Base-by-base conservation (phyloP, 2,797 vertebrate genomes). In the Takifugu ocellatus region DNA sequence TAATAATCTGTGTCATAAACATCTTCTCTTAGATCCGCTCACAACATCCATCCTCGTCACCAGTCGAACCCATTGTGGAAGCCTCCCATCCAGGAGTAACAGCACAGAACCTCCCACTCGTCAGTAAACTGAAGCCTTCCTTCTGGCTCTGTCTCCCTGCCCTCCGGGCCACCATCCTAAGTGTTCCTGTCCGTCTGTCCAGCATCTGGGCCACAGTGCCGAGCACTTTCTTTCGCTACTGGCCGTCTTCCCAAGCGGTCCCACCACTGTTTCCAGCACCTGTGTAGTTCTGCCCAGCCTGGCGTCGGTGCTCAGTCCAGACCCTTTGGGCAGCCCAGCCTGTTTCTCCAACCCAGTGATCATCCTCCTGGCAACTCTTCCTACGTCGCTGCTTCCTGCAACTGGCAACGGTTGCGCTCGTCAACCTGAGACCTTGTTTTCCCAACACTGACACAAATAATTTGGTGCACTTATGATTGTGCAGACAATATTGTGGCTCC, bases 291-390 rank as follows among this genome's bases (percentile, higher is more conserved):
- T 68, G 51, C 47, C 61, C 51, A 70, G 73, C 66, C 73, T 74
- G 66, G 65, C 75, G 49, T 61, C 57, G 52, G 29, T 76, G 56
- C 61, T 70, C 61, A 73, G 50, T 25, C 68, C 36, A 69, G 62
- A 63, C 49, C 51, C 60, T 54, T 26, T 56, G 29, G 70, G 69
- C 48, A 43, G 50, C 67, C 63, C 59, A 72, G 61, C 50, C 66
- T 72, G 57, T 77, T 70, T 67, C 69, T 63, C 54, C 45, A 62
- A 51, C 67, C 69, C 53, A 79, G 27, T 72, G 62, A 81, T 77
- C 79, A 75, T 72, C 49, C 66, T 77, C 49, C 63, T 85, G 78
- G 72, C 70, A 65, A 51, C 31, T 66, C 47, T 51, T 11, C 25
- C 44, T 52, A 2, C 25, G 63, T 52, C 53, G 24, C 29, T 67